Evolutionary conservation across 1,140 invertebrate genomes (phyloP).

Genomic region (Drosophila burlai): DNA sequence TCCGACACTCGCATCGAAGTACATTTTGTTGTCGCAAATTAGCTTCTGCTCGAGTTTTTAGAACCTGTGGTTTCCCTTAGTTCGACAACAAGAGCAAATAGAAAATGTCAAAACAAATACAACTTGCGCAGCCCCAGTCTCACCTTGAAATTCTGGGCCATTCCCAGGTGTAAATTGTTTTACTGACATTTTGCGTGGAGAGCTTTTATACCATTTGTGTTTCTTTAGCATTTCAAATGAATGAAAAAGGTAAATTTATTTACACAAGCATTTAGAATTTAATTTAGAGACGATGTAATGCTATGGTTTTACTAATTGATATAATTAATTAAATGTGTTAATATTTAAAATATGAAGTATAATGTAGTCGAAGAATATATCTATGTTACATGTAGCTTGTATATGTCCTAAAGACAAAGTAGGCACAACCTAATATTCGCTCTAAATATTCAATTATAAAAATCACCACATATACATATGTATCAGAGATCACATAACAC

Average conservation of each 20-base stretch:
- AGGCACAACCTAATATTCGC: background rate
- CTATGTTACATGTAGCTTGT: background rate
- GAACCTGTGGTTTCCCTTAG: conserved; percentile 20
- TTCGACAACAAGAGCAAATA: background rate
- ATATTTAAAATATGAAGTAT: no score
- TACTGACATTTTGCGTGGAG: no score
- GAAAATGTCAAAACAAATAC: conserved; percentile 12
- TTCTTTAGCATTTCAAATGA: no score
- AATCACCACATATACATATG: background rate
- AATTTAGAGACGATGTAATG: no score
- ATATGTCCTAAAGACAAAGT: no score
- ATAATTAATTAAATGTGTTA: no score
- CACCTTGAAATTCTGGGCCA: background rate
- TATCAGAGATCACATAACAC: no score
- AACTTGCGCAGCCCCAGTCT: background rate
- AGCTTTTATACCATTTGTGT: no score
- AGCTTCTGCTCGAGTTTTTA: conserved; percentile 25
- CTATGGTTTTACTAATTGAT: no score
- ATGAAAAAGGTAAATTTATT: background rate
- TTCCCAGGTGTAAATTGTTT: conserved; percentile 34
- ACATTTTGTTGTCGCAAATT: conserved; percentile 5
- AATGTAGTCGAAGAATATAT: no score
- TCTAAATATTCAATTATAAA: background rate
- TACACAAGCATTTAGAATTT: no score
- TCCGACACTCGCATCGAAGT: conserved; percentile 48